phyloP scores from a whole-genome alignment of 2,797 vertebrate genomes.

The Helicolenus hilgendorfi region DNA sequence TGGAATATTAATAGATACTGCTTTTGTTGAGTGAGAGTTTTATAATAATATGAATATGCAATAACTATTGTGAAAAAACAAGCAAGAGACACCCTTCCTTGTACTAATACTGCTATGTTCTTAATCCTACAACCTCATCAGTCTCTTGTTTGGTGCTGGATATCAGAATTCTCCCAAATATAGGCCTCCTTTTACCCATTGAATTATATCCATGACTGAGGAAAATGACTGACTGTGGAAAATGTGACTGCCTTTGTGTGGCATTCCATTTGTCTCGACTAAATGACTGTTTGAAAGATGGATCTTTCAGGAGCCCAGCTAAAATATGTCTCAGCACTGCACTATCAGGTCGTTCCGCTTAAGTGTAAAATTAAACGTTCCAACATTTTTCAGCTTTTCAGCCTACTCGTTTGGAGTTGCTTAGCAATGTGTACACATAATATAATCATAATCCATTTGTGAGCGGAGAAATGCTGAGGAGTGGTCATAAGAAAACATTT shows the following conservation, averaged over 20 bases:
- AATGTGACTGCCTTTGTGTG: constrained; percentile 63
- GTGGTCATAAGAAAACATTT: constrained; percentile 81
- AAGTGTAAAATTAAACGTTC: constrained; percentile 76
- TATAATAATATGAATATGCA: neutral
- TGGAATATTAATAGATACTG: neutral
- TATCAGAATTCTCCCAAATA: constrained; percentile 44
- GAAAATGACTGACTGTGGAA: constrained; percentile 71
- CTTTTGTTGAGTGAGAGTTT: neutral
- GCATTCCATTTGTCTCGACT: constrained; percentile 72
- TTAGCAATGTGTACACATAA: constrained; percentile 77
- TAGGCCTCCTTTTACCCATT: constrained; percentile 48
- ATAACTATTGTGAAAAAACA: neutral
- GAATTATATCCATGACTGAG: constrained; percentile 55
- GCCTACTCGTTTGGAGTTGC: constrained; percentile 76
- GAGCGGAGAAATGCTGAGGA: constrained; percentile 63
- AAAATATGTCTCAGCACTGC: constrained; percentile 78
- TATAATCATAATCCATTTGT: constrained; percentile 63
- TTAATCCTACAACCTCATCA: constrained; percentile 30
- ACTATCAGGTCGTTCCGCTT: constrained; percentile 61
- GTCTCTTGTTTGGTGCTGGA: constrained; percentile 14
- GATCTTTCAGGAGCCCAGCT: constrained; percentile 76
- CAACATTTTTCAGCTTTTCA: constrained; percentile 65
- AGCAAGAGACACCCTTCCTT: neutral
- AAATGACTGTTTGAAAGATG: constrained; percentile 74
- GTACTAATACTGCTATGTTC: neutral